These are phyloP conservation scores for Pampus argenteus DNA, from an alignment of 2,797 vertebrate species.

Conservation along the genomic window DNA sequence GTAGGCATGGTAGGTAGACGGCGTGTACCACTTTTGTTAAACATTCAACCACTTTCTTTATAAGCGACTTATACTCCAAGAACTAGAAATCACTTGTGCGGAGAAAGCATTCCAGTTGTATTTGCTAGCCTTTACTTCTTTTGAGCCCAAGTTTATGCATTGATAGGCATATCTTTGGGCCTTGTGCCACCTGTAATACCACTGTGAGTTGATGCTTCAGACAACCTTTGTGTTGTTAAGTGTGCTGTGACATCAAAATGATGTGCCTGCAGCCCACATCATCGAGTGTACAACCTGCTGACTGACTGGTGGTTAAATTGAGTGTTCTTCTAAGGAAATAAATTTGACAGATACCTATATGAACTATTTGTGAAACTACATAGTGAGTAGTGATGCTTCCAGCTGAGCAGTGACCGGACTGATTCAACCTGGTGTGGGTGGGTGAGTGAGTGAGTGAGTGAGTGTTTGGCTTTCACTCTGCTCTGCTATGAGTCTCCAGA, in stretches of 20 bases:
- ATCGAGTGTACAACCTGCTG: constrained; percentile 19
- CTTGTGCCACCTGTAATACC: constrained; percentile 6
- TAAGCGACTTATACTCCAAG: not conserved
- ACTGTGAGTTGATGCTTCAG: constrained; percentile 4
- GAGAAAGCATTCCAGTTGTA: not conserved
- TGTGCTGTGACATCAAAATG: constrained; percentile 27
- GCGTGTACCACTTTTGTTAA: too few species aligned
- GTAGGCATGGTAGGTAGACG: not conserved
- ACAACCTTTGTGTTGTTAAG: constrained; percentile 1
- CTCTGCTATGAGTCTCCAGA: constrained; percentile 33
- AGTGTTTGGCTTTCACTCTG: constrained; percentile 32
- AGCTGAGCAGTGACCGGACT: constrained; percentile 25
- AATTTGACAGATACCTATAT: constrained; percentile 2
- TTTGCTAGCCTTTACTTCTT: constrained; percentile 4
- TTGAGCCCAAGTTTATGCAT: not conserved
- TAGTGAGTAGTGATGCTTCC: constrained; percentile 9
- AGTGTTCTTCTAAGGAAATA: not conserved
- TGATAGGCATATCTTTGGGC: constrained; percentile 25
- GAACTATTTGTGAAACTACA: constrained; percentile 17
- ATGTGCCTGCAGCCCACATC: constrained; percentile 22
- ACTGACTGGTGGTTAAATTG: constrained; percentile 4
- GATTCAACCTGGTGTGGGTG: constrained; percentile 21
- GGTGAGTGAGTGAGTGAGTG: constrained; percentile 10
- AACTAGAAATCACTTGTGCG: not conserved
- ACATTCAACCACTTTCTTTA: too few species aligned